These are phyloP conservation scores for Peromyscus californicus DNA, from an alignment of 2,113 vertebrate genomes.

Conservation along the genomic window DNA sequence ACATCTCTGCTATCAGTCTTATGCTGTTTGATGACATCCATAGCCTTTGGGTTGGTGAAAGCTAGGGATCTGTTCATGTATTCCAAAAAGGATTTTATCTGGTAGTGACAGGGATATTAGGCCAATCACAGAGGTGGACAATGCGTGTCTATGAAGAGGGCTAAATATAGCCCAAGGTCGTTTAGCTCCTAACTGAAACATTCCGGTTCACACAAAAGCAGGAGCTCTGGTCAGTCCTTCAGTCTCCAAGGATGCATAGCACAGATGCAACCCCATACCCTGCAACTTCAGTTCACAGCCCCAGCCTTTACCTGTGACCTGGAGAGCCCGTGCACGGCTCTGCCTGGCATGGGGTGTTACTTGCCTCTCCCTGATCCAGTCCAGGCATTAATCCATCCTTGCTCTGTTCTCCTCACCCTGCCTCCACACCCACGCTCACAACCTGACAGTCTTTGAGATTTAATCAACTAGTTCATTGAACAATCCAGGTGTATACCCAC, in stretches of 20 bases:
- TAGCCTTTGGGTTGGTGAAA: neutral
- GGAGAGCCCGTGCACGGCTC: neutral
- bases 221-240: neutral
- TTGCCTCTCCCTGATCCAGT: neutral
- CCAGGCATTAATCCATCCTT: constrained; percentile 6
- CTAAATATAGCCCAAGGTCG: neutral
- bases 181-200: neutral
- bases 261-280: neutral
- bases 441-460: constrained; percentile 72
- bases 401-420: neutral
- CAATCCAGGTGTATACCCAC: constrained; percentile 83
- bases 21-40: neutral
- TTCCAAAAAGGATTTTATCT: neutral
- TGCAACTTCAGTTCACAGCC: neutral
- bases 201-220: neutral
- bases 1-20: neutral
- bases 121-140: neutral
- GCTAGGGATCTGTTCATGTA: neutral
- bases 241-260: neutral
- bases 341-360: neutral
- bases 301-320: no score
- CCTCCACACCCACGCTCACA: constrained; percentile 70
- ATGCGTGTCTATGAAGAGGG: neutral
- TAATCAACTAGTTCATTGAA: constrained; percentile 84
- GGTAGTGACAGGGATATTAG: neutral